Evolutionary conservation across 1,140 invertebrate genomes (phyloP), one percentile per base, ranked within the genome.

Genomic region (Drosophila hydei): DNA sequence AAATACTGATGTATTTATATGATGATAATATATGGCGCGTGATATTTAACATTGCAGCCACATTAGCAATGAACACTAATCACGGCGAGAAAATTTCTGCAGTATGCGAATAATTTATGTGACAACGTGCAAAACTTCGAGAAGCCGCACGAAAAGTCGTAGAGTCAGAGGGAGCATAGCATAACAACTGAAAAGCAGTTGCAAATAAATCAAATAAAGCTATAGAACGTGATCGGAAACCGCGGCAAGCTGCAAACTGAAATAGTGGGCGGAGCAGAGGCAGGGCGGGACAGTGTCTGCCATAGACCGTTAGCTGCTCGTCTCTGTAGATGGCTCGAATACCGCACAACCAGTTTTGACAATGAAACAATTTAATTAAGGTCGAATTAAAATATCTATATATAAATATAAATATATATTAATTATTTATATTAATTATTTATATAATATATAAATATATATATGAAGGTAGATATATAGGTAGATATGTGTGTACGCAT

Each of bases 141-240:
- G 36, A 23, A 36, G 25, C 23, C 18, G 48, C 19, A 38, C 25
- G 14, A 33, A 12, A 16, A 33, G 30, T 43, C n/a, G 36, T 9
- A 11, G 23, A 52, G 30, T 6, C 9, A 23, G 6, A 40, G 25
- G 18, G 21, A 12, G 11, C 36, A 40, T 1, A 14, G 6, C 47
- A 19, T n/a, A 54, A 45, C 12, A 36, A 52, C 52, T 27, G 47
- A 64, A 62, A 67, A 36, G 56, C 52, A 58, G 74, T 78, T 76
- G 77, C 51, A 69, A 74, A 81, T 81, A 81, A 81, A 81, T 81
- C 79, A 81, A 77, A 77, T 81, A 81, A 81, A 77, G 60, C 78
- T 74, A 74, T 60, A 50, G 58, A 81, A 81, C 79, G 78, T 81
- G 79, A 81, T 81, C 78, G 78, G 73, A 81, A 81, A 75, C 62